A percentile compares a stretch with the other conserved stretches of the same genome.
Conservation (phyloP, 2,888 invertebrate genomes). For the Pollenia angustigena region DNA sequence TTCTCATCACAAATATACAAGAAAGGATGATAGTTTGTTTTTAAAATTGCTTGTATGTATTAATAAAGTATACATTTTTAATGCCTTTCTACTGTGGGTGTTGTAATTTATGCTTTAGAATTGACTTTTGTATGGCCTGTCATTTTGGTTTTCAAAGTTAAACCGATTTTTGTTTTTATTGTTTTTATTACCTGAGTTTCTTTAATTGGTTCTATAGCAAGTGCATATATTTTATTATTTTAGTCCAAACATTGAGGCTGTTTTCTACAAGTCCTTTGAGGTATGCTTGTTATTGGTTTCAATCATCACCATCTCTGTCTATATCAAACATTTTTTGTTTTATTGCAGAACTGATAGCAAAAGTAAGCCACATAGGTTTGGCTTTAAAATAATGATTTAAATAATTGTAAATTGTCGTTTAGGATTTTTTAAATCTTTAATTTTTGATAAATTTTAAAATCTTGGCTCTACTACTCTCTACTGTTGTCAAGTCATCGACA, state of each 20-base stretch:
- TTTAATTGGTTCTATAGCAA: constrained; percentile 27
- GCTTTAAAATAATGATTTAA: no score
- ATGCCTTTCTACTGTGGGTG: constrained; percentile 53
- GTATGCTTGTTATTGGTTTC: constrained; percentile 30
- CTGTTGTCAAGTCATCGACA: no score
- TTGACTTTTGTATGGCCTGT: constrained; percentile 63
- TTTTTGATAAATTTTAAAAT: no score
- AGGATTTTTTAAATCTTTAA: no score
- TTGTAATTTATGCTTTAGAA: constrained; percentile 66
- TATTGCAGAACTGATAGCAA: neutral
- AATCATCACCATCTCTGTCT: constrained; percentile 34
- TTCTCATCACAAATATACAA: constrained; percentile 20
- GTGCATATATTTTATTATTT: constrained; percentile 21
- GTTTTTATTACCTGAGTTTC: constrained; percentile 16
- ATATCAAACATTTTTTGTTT: neutral
- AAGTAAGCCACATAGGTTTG: neutral
- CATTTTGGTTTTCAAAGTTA: constrained; percentile 51
- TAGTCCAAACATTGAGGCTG: neutral
- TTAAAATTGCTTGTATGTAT: constrained; percentile 11
- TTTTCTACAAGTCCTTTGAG: constrained; percentile 57
- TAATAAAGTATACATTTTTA: constrained; percentile 70
- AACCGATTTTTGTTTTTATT: constrained; percentile 23
- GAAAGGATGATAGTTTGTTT: constrained; percentile 29
- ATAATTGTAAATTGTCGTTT: no score
- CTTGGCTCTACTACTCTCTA: no score